These are phyloP conservation scores for Heliconius eleuchia DNA, from an alignment of 1,140 invertebrate species.

Conservation along the genomic window DNA sequence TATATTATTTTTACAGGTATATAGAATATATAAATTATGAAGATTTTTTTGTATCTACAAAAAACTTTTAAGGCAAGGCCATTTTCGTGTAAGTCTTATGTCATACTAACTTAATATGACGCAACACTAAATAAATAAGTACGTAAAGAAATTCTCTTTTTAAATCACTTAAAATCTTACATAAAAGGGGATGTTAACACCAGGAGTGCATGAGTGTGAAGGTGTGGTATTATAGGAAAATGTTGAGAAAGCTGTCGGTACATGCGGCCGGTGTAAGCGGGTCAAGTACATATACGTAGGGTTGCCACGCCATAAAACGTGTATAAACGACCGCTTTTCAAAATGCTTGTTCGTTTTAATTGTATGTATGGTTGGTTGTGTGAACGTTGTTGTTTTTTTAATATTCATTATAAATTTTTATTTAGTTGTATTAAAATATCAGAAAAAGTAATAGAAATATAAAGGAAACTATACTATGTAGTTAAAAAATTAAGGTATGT, in stretches of 20 bases:
- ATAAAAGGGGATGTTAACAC: slow-evolving; percentile 19
- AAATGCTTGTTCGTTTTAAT: slow-evolving; percentile 18
- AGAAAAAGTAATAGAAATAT: too few relatives aligned
- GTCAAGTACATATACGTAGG: slow-evolving; percentile 38
- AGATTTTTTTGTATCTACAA: too few relatives aligned
- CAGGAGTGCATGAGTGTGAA: slow-evolving; percentile 26
- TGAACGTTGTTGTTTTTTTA: background rate
- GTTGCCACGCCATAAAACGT: slow-evolving; percentile 25
- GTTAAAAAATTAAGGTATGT: too few relatives aligned
- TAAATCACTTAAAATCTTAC: slow-evolving; percentile 12
- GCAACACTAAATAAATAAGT: background rate
- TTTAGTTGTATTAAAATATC: background rate
- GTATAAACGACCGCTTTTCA: slow-evolving; percentile 25
- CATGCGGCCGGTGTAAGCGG: slow-evolving; percentile 32
- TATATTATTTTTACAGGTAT: too few relatives aligned
- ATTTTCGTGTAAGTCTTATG: background rate
- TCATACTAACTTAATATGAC: background rate
- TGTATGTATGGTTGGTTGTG: slow-evolving; percentile 11
- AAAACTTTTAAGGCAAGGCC: too few relatives aligned
- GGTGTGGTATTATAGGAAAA: slow-evolving; percentile 37
- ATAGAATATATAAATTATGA: too few relatives aligned
- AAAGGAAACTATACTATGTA: too few relatives aligned
- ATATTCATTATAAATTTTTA: background rate
- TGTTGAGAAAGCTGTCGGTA: slow-evolving; percentile 39
- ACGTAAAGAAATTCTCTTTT: background rate